Conservation (phyloP, 2,797 vertebrate genomes). For the Valencia hispanica region DNA sequence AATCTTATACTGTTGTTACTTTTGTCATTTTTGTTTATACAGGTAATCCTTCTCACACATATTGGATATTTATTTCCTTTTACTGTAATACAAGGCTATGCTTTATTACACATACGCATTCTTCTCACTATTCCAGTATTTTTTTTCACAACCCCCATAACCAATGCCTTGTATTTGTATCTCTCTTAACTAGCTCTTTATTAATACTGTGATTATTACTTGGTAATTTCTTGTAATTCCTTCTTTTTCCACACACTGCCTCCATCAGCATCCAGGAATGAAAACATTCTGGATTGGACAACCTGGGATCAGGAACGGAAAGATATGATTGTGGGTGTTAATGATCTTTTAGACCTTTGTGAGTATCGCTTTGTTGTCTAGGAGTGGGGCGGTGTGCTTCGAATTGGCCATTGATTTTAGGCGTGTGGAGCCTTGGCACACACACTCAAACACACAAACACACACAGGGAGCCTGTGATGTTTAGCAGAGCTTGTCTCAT, state of each 20-base stretch:
- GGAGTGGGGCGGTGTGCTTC: conserved; percentile 48
- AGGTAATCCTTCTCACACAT: neutral
- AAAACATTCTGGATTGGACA: conserved; percentile 10
- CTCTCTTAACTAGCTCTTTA: conserved; percentile 42
- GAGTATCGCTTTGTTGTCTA: conserved; percentile 62
- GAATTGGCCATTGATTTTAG: conserved; percentile 72
- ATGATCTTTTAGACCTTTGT: conserved; percentile 61
- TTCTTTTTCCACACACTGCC: conserved; percentile 16
- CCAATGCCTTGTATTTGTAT: neutral
- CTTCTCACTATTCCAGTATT: conserved; percentile 6
- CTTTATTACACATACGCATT: neutral
- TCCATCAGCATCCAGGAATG: conserved; percentile 24
- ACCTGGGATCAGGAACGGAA: conserved; percentile 27
- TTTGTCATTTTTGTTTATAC: neutral
- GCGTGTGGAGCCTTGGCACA: conserved; percentile 44
- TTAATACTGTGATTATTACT: conserved; percentile 34
- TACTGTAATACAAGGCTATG: conserved; percentile 12
- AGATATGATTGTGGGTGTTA: conserved; percentile 51
- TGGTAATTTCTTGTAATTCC: conserved; percentile 15
- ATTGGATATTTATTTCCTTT: conserved; percentile 7
- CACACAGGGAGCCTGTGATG: conserved; percentile 49
- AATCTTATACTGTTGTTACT: neutral
- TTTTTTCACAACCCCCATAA: conserved; percentile 14
- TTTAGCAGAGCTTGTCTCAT: conserved; percentile 71
- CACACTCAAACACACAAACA: conserved; percentile 5